Evolutionary conservation across 1,140 invertebrate species (phyloP), one percentile per base, ranked within the genome.

Genomic region (Rhynchophorus ferrugineus): DNA sequence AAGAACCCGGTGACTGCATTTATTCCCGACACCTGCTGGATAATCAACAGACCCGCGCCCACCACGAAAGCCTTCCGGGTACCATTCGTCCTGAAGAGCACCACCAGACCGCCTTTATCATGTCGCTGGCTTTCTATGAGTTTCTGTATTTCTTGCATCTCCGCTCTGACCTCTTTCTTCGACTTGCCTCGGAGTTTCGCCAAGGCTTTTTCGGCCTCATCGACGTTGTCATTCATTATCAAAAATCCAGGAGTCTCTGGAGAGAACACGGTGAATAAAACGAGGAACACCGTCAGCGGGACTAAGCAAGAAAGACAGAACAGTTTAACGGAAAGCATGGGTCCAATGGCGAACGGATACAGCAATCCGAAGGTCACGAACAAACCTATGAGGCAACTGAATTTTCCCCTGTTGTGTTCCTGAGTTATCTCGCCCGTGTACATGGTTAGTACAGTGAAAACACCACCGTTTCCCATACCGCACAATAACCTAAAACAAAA

Each of bases 1-100:
- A 84, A 76, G 60, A 91, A 91, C 66, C 91, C 91, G 49, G 90
- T 83, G 16, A 93, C 84, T 0, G 84, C 86, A 59, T 92, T 92
- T 14, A 93, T 87, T 33, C 90, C 88, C 45, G 82, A 83, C 19
- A 92, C 70, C 66, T 93, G 90, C 64, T 93, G 89, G 66, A 92
- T 85, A 43, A 88, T 71, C 85, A 93, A 90, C 1, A 93, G 71
- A 11, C 81, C 80, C 54, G 87, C 77, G 35, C 78, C 81, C 22
- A 94, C 86, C 3, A 82, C 48, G 7, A 91, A 64, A 6, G 82
- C 84, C 67, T 82, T 88, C 11, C 76, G 69, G 59, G 81, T 78
- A 2, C 72, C 67, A 29, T 67, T 68, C 3, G 36, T 20, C 38
- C 24, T 54, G 24, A 61, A 51, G 3, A 61, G 41, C 29, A 48